A percentile compares a stretch with the other conserved stretches of the same genome.
These are phyloP conservation scores for Anastrepha ludens DNA, from an alignment of 1,140 invertebrate genomes.

Conservation along the genomic window DNA sequence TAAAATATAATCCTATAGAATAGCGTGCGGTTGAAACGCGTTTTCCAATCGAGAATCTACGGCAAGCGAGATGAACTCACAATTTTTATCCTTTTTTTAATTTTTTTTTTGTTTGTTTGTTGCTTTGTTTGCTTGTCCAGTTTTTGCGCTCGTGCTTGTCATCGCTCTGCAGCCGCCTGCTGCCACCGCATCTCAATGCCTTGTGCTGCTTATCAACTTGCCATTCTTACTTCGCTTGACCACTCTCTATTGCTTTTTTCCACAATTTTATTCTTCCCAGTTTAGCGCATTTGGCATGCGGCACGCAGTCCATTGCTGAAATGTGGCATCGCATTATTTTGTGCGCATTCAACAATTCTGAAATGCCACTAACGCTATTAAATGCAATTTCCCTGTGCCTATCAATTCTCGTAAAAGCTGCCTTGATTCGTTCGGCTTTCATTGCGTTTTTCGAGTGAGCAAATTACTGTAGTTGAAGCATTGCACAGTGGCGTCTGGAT, in stretches of 20 bases:
- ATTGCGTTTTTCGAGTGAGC: neutral
- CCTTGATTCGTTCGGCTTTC: neutral
- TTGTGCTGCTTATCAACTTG: constrained; percentile 12
- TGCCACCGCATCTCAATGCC: constrained; percentile 4
- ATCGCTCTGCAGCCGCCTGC: neutral
- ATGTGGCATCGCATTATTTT: neutral
- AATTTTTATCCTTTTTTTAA: neutral
- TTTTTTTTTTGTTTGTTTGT: neutral
- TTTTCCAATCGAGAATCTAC: constrained; percentile 21
- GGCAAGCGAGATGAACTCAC: neutral
- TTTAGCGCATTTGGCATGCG: neutral
- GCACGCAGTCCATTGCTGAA: neutral
- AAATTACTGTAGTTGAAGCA: too few relatives aligned
- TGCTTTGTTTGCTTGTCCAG: too few relatives aligned
- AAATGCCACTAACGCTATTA: neutral
- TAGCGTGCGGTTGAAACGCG: neutral
- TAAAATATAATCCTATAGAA: constrained; percentile 13
- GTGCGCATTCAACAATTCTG: constrained; percentile 18
- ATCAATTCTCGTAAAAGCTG: neutral
- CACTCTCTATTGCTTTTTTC: neutral
- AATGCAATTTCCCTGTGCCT: neutral
- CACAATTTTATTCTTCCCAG: neutral
- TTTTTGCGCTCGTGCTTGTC: neutral
- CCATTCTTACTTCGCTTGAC: neutral
- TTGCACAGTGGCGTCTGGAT: too few relatives aligned